phyloP scores from a whole-genome alignment of 2,888 invertebrate genomes.

The Galerucella nymphaeae region DNA sequence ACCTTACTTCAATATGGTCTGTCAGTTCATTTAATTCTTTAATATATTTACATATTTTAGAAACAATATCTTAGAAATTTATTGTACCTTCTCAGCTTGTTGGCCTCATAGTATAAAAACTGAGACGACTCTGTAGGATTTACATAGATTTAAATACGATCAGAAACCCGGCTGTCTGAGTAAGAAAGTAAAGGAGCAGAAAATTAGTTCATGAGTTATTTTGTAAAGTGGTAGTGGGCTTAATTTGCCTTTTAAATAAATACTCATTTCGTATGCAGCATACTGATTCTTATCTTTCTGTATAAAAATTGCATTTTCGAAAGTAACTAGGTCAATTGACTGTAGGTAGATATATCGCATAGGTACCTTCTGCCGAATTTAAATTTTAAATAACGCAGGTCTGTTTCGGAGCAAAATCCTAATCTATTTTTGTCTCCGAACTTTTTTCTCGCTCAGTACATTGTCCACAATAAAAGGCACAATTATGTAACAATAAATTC shows the following conservation, averaged over 20 bases:
- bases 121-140: constrained; percentile 3
- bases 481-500: too few species aligned
- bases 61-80: too few species aligned
- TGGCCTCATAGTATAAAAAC: too few species aligned
- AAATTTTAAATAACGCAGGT: neutral
- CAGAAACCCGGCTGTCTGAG: constrained; percentile 28
- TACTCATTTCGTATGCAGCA: constrained; percentile 6
- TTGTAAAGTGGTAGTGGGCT: constrained; percentile 26
- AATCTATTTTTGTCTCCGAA: too few species aligned
- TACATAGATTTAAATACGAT: constrained; percentile 26
- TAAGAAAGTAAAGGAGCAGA: constrained; percentile 33
- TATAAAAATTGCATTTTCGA: constrained; percentile 15
- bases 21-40: too few species aligned
- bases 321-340: constrained; percentile 22
- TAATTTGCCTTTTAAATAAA: constrained; percentile 34
- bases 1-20: too few species aligned
- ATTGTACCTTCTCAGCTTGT: neutral
- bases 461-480: too few species aligned
- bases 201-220: constrained; percentile 31
- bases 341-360: neutral
- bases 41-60: too few species aligned
- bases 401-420: neutral
- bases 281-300: constrained; percentile 22
- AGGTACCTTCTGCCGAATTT: neutral
- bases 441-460: too few species aligned